phyloP scores from a whole-genome alignment of 2,113 vertebrate species.

The Brienomyrus brachyistius region DNA sequence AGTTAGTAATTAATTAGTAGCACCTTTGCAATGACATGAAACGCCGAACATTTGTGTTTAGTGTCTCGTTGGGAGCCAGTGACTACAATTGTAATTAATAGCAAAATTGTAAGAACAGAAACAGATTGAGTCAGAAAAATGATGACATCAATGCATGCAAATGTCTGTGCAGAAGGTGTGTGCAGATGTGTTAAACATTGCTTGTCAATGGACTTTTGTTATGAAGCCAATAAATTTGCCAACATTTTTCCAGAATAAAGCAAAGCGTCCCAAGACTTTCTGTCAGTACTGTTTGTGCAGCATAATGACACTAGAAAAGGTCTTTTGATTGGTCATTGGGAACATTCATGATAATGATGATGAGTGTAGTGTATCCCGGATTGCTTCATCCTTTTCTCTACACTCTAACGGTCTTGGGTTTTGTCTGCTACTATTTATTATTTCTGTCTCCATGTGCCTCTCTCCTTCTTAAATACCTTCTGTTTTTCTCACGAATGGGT shows the following conservation, averaged over 20 bases:
- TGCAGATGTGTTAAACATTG: too few species aligned
- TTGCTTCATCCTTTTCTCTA: not conserved
- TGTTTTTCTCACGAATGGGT: not conserved
- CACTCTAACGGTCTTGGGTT: not conserved
- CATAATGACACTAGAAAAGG: not conserved
- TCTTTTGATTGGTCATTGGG: not conserved
- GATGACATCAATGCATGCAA: too few species aligned
- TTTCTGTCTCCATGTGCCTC: not conserved
- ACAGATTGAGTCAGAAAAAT: too few species aligned
- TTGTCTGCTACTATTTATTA: not conserved
- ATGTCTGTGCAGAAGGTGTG: too few species aligned
- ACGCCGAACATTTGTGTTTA: too few species aligned
- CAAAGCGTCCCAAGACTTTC: not conserved
- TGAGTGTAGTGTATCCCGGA: not conserved
- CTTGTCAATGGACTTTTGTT: too few species aligned
- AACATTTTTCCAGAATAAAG: too few species aligned
- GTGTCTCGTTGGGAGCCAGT: too few species aligned
- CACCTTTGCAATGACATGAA: not conserved
- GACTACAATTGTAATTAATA: too few species aligned
- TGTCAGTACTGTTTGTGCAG: not conserved
- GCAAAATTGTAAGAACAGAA: too few species aligned
- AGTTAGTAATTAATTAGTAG: not conserved
- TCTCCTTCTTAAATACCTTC: not conserved
- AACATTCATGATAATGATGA: not conserved
- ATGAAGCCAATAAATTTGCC: too few species aligned